Conservation (phyloP, 2,888 invertebrate species). For the Eugnorisma glareosa region DNA sequence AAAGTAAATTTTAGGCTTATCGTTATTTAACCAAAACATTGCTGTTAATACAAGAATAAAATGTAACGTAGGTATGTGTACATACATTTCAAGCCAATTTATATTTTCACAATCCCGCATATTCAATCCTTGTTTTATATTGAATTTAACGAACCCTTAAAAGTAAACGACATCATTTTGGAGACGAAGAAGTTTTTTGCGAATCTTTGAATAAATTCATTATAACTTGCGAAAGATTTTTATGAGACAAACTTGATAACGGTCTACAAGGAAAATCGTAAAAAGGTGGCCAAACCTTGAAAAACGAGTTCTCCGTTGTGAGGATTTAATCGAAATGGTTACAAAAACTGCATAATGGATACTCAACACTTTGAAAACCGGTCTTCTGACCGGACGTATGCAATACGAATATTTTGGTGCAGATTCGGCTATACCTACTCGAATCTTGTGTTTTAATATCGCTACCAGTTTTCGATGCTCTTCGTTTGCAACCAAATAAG, state of each 20-base stretch:
- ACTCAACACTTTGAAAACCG: constrained; percentile 5
- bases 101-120: neutral
- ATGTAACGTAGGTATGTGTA: too few species aligned
- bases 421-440: neutral
- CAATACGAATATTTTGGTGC: neutral
- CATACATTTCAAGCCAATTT: neutral
- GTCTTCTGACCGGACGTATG: neutral
- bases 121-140: constrained; percentile 17
- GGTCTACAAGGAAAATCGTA: constrained; percentile 29
- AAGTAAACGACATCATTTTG: constrained; percentile 34
- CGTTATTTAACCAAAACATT: neutral
- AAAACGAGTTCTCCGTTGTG: constrained; percentile 11
- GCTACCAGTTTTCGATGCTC: neutral
- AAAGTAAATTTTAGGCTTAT: neutral
- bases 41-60: neutral
- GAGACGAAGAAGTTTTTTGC: constrained; percentile 36
- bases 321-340: neutral
- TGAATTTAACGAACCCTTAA: constrained; percentile 21
- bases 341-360: neutral
- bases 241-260: constrained; percentile 27
- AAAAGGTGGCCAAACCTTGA: constrained; percentile 19
- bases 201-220: constrained; percentile 42
- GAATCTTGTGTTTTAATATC: constrained; percentile 4
- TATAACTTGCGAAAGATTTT: constrained; percentile 44
- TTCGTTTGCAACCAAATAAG: neutral